Evolutionary conservation across 1,140 invertebrate species (phyloP).

Genomic region (Pseudomyrmex gracilis): DNA sequence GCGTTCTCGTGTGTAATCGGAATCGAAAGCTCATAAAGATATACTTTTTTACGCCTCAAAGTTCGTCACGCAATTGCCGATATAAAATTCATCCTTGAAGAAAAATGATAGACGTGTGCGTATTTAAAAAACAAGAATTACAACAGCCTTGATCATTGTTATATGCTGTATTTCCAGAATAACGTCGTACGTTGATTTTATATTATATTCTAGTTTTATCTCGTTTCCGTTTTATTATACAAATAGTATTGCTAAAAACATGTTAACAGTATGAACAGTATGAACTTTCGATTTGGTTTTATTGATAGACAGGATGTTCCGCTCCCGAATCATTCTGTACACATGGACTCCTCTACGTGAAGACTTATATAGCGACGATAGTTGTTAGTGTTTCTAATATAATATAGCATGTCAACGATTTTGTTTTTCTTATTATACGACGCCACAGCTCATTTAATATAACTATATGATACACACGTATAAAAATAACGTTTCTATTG

Average conservation of each 20-base stretch:
- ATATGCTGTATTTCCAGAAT: slow-evolving; percentile 12
- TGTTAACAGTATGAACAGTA: slow-evolving; percentile 46
- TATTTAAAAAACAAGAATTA: slow-evolving; percentile 4
- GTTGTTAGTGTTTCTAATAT: slow-evolving; percentile 40
- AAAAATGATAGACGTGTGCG: not conserved
- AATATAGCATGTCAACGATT: slow-evolving; percentile 44
- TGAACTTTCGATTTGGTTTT: slow-evolving; percentile 59
- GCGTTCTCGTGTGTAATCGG: slow-evolving; percentile 15
- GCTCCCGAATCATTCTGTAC: slow-evolving; percentile 29
- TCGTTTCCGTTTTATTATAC: slow-evolving; percentile 8
- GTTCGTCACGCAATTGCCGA: not conserved
- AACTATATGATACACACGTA: slow-evolving; percentile 64
- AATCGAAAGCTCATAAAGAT: slow-evolving; percentile 43
- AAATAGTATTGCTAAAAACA: slow-evolving; percentile 52
- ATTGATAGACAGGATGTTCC: slow-evolving; percentile 45
- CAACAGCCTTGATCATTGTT: slow-evolving; percentile 11
- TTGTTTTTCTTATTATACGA: slow-evolving; percentile 55
- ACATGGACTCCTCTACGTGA: not conserved
- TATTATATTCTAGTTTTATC: slow-evolving; percentile 7
- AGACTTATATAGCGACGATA: slow-evolving; percentile 45
- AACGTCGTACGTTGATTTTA: slow-evolving; percentile 26
- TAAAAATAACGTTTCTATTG: slow-evolving; percentile 67
- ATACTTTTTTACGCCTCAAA: not conserved
- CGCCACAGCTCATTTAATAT: slow-evolving; percentile 60
- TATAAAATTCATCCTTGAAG: not conserved